Conservation (phyloP, 1,140 invertebrate species). For the Cydia pomonella region DNA sequence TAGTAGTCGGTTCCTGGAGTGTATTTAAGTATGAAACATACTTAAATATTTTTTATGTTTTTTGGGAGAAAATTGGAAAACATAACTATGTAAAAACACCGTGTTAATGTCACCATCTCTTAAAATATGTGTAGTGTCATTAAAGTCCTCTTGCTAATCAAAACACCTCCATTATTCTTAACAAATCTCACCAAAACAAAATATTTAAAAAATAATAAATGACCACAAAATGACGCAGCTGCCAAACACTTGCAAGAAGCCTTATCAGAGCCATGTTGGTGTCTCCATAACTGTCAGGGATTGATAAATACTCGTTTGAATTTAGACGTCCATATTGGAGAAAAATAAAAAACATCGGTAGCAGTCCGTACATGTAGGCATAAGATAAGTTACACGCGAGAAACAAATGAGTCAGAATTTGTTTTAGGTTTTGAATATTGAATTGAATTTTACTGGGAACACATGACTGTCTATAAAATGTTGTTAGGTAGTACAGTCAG, state of each 20-base stretch:
- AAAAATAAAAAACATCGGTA: constrained; percentile 56
- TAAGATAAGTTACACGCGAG: constrained; percentile 44
- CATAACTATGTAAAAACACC: no score
- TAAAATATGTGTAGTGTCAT: no score
- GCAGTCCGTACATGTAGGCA: constrained; percentile 48
- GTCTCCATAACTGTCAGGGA: constrained; percentile 49
- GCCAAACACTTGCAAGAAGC: constrained; percentile 54
- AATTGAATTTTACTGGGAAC: constrained; percentile 6
- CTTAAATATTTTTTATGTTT: no score
- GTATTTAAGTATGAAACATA: no score
- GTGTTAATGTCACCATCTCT: no score
- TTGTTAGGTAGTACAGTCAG: no score
- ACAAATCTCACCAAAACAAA: constrained; percentile 13
- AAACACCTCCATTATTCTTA: constrained; percentile 22
- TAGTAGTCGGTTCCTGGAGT: no score
- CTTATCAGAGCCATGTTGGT: constrained; percentile 57
- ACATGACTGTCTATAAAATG: not conserved
- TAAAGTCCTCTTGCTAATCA: not conserved
- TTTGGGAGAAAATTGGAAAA: no score
- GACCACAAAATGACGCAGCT: constrained; percentile 50
- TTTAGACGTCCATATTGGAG: constrained; percentile 57
- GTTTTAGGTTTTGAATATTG: constrained; percentile 37
- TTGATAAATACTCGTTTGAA: constrained; percentile 53
- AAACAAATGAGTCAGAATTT: constrained; percentile 4
- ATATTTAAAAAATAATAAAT: constrained; percentile 39